These are phyloP conservation scores for Pandemis corylana DNA, from an alignment of 2,888 invertebrate genomes.

Conservation along the genomic window DNA sequence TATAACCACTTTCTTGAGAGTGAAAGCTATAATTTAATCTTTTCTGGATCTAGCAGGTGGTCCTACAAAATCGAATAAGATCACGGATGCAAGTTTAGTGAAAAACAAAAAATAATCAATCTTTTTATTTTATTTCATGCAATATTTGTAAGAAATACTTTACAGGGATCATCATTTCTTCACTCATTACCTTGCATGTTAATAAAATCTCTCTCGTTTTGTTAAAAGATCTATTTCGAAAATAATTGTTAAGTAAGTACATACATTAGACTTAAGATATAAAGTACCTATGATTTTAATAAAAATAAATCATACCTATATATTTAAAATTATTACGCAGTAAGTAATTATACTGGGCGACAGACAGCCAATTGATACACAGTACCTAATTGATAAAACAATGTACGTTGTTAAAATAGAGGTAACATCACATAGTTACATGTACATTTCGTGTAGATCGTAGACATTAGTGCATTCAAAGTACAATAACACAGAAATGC, in stretches of 20 bases:
- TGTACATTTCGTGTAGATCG: slow-evolving; percentile 45
- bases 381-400: slow-evolving; percentile 14
- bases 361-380: slow-evolving; percentile 7
- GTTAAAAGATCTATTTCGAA: slow-evolving; percentile 18
- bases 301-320: not conserved
- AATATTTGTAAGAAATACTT: slow-evolving; percentile 38
- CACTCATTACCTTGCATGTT: not conserved
- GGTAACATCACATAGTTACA: not conserved
- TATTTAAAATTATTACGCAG: slow-evolving; percentile 6
- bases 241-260: not conserved
- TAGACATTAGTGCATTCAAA: slow-evolving; percentile 54
- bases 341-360: slow-evolving; percentile 20
- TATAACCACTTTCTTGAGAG: slow-evolving; percentile 7
- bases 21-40: not conserved
- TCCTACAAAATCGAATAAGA: no score
- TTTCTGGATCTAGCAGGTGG: not conserved
- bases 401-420: slow-evolving; percentile 1
- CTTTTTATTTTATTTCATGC: not conserved
- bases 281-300: slow-evolving; percentile 6
- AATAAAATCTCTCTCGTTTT: slow-evolving; percentile 3
- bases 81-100: no score
- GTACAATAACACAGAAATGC: slow-evolving; percentile 52
- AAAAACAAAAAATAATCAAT: not conserved
- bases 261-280: not conserved
- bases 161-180: slow-evolving; percentile 47